Conservation (phyloP, 2,797 vertebrate genomes). For the Tadarida brasiliensis region DNA sequence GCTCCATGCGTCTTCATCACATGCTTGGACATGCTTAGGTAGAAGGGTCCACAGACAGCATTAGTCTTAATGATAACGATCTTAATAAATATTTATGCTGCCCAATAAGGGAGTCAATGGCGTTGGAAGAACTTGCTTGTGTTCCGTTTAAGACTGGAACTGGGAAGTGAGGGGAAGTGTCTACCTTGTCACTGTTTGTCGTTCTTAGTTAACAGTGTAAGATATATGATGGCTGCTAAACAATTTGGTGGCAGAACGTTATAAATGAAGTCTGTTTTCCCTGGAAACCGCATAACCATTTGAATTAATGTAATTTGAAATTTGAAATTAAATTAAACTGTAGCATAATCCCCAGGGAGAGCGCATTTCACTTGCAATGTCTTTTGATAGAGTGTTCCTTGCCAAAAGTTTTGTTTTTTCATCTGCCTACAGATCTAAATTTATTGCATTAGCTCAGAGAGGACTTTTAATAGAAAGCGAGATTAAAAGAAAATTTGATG, state of each 20-base stretch:
- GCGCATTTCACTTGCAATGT: slow-evolving; percentile 91
- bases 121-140: slow-evolving; percentile 19
- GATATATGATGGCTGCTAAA: slow-evolving; percentile 88
- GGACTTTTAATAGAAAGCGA: slow-evolving; percentile 91
- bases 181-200: slow-evolving; percentile 86
- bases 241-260: slow-evolving; percentile 90
- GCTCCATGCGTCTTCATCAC: slow-evolving; percentile 48
- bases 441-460: slow-evolving; percentile 91
- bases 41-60: slow-evolving; percentile 23
- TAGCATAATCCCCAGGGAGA: slow-evolving; percentile 91
- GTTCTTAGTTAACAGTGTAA: slow-evolving; percentile 87
- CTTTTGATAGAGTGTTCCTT: slow-evolving; percentile 90
- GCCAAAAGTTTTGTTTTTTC: slow-evolving; percentile 91
- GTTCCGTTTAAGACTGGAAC: slow-evolving; percentile 62
- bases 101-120: background rate
- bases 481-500: slow-evolving; percentile 86
- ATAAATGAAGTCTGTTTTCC: slow-evolving; percentile 91
- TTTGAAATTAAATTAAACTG: slow-evolving; percentile 93
- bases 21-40: slow-evolving; percentile 31
- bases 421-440: slow-evolving; percentile 92
- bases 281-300: slow-evolving; percentile 91
- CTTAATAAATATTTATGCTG: slow-evolving; percentile 65
- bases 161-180: slow-evolving; percentile 73
- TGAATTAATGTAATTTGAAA: slow-evolving; percentile 93
- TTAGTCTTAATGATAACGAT: slow-evolving; percentile 46